phyloP scores from a whole-genome alignment of 1,140 invertebrate species.

The Sinella curviseta region DNA sequence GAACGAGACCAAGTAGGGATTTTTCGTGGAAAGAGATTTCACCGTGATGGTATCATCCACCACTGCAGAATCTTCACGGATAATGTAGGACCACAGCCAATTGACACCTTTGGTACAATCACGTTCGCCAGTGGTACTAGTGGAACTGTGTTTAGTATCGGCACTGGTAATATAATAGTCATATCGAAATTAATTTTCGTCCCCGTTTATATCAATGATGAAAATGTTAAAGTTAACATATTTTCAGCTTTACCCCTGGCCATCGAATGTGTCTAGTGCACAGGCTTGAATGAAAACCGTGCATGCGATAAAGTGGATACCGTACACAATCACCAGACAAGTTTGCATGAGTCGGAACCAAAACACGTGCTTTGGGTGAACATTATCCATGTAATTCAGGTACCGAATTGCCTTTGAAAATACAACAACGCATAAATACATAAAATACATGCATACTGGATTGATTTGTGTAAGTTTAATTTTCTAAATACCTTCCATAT shows the following conservation, averaged over 20 bases:
- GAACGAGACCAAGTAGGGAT: slow-evolving; percentile 37
- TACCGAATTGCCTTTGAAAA: slow-evolving; percentile 6
- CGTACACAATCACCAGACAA: slow-evolving; percentile 31
- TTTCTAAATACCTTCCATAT: slow-evolving; percentile 40
- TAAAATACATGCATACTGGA: too few species aligned
- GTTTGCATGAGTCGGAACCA: slow-evolving; percentile 41
- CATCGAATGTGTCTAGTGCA: not conserved
- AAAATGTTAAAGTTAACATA: not conserved
- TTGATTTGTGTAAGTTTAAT: too few species aligned
- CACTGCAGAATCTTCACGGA: not conserved
- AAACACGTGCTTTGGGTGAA: slow-evolving; percentile 37
- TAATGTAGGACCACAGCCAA: slow-evolving; percentile 39
- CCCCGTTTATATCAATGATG: too few species aligned
- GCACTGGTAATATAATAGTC: too few species aligned
- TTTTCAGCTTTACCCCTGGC: not conserved
- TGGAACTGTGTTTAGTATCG: not conserved
- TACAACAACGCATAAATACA: too few species aligned
- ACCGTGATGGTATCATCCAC: not conserved
- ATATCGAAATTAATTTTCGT: not conserved
- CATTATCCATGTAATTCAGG: slow-evolving; percentile 40
- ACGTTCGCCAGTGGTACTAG: too few species aligned
- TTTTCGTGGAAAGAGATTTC: slow-evolving; percentile 14
- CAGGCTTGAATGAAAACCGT: slow-evolving; percentile 37
- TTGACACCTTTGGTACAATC: not conserved
- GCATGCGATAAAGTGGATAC: slow-evolving; percentile 37